Percentiles rank a stretch among this genome's conserved stretches.
Conservation (phyloP, 2,888 invertebrate species). For the Lasioglossum morio region DNA sequence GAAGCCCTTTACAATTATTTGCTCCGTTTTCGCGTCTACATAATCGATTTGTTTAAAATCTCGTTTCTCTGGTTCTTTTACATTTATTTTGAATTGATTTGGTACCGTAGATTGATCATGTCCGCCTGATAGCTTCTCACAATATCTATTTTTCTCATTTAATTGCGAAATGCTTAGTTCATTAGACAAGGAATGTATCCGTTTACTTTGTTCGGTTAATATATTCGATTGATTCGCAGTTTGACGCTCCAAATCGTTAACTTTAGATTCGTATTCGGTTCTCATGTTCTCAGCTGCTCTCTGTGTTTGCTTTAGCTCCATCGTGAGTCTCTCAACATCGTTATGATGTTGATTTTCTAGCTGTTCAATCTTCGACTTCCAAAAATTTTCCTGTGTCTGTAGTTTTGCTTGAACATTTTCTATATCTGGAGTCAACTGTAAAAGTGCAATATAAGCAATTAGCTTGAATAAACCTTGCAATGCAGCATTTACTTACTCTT, state of each 20-base stretch:
- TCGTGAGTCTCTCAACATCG: slow-evolving; percentile 79
- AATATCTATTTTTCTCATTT: slow-evolving; percentile 28
- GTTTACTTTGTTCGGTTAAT: slow-evolving; percentile 75
- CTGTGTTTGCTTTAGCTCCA: slow-evolving; percentile 78
- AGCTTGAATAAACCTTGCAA: background rate
- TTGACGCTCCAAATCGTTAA: slow-evolving; percentile 76
- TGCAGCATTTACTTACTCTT: slow-evolving; percentile 52
- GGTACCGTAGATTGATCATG: background rate
- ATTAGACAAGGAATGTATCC: slow-evolving; percentile 66
- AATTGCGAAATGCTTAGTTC: slow-evolving; percentile 58
- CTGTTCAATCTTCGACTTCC: slow-evolving; percentile 80
- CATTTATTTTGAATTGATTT: slow-evolving; percentile 7
- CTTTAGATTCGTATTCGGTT: slow-evolving; percentile 78
- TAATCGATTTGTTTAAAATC: slow-evolving; percentile 14
- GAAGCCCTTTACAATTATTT: slow-evolving; percentile 34
- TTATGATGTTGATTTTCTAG: slow-evolving; percentile 78
- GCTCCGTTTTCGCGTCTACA: background rate
- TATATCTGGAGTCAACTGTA: slow-evolving; percentile 76
- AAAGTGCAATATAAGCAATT: slow-evolving; percentile 20
- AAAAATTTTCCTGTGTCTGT: slow-evolving; percentile 79
- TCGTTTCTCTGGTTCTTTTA: slow-evolving; percentile 4
- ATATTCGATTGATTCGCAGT: slow-evolving; percentile 74
- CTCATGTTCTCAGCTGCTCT: slow-evolving; percentile 74
- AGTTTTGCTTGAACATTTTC: slow-evolving; percentile 77
- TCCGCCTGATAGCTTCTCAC: slow-evolving; percentile 10